Conservation (phyloP, 2,888 invertebrate genomes). For the Fragum sueziense region DNA sequence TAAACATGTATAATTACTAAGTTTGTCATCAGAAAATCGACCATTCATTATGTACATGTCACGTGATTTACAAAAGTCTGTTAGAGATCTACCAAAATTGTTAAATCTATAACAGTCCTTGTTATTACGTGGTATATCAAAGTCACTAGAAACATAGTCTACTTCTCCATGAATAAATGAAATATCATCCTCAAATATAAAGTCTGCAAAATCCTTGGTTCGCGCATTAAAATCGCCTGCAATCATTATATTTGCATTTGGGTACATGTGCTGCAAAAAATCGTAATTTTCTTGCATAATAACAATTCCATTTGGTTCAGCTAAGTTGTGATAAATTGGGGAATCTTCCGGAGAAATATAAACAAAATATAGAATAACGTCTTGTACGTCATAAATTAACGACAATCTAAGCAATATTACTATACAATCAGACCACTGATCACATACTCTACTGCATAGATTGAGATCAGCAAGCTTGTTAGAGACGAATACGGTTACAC, state of each 20-base stretch:
- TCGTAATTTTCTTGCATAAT: constrained; percentile 16
- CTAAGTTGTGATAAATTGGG: too few species aligned
- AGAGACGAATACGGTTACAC: constrained; percentile 17
- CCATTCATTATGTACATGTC: constrained; percentile 10
- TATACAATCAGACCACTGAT: background rate
- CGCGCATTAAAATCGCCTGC: constrained; percentile 29
- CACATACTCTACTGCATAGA: too few species aligned
- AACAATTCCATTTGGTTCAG: constrained; percentile 26
- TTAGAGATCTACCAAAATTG: background rate
- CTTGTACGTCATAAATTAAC: too few species aligned
- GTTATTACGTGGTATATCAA: background rate
- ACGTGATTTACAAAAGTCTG: constrained; percentile 7
- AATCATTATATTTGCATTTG: constrained; percentile 12
- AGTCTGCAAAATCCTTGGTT: constrained; percentile 25
- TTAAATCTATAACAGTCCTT: constrained; percentile 4
- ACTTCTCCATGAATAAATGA: constrained; percentile 1
- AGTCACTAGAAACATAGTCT: constrained; percentile 12
- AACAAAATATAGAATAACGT: too few species aligned
- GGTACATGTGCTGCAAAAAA: constrained; percentile 9
- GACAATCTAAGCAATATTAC: background rate
- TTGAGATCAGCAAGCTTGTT: too few species aligned
- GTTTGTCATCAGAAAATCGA: background rate
- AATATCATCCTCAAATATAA: constrained; percentile 23
- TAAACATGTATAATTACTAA: background rate
- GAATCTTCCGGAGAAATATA: too few species aligned